These are phyloP conservation scores for Chrysochloris asiatica DNA, from an alignment of 2,113 vertebrate species.

Conservation along the genomic window DNA sequence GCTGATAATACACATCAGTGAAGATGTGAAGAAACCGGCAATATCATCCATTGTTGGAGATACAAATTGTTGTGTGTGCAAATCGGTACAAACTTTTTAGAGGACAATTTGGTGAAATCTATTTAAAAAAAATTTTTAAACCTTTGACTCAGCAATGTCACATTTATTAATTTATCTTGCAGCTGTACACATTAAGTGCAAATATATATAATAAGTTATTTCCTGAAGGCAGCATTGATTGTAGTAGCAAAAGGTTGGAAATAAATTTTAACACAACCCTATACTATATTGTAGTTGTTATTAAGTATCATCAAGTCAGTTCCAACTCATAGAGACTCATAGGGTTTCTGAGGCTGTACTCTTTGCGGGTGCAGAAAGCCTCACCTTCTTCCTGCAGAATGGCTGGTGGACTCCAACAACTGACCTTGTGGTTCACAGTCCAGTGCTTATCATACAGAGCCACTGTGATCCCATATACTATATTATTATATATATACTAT, in stretches of 20 bases:
- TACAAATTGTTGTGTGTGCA: neutral
- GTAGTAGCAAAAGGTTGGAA: neutral
- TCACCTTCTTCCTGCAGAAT: too few relatives aligned
- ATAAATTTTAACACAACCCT: too few relatives aligned
- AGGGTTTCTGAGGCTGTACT: too few relatives aligned
- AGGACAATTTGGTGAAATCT: neutral
- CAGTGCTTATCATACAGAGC: too few relatives aligned
- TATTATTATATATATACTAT: too few relatives aligned
- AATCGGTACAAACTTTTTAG: neutral
- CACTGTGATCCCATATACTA: too few relatives aligned
- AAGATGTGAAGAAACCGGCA: neutral
- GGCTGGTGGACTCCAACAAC: too few relatives aligned
- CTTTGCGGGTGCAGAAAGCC: too few relatives aligned
- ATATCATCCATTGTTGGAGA: neutral
- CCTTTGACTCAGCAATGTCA: neutral
- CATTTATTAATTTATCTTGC: constrained; percentile 1
- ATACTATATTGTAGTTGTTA: too few relatives aligned
- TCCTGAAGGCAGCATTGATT: neutral
- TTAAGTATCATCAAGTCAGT: too few relatives aligned
- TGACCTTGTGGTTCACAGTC: too few relatives aligned
- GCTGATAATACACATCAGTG: neutral
- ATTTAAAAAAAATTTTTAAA: neutral
- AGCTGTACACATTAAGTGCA: neutral
- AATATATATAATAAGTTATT: neutral
- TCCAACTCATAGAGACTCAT: too few relatives aligned